These are phyloP conservation scores for Lydus trimaculatus DNA, from an alignment of 2,888 invertebrate species.

Conservation along the genomic window DNA sequence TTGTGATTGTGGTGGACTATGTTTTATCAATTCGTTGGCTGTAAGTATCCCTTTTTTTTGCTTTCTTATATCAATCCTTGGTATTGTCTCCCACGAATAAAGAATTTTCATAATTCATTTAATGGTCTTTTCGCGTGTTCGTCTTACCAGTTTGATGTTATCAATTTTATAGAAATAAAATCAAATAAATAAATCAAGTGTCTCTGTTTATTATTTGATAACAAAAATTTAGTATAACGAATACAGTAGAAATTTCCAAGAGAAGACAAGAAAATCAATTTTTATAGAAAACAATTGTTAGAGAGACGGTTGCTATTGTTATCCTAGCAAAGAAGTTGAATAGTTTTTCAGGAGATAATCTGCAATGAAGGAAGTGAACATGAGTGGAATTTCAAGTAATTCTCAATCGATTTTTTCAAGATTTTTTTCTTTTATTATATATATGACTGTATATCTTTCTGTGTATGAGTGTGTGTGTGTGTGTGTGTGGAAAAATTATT, in stretches of 20 bases:
- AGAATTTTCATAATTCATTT: not conserved
- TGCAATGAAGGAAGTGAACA: not conserved
- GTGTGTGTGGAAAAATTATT: not conserved
- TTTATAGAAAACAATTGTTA: not conserved
- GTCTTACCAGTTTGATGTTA: constrained; percentile 1
- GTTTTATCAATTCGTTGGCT: constrained; percentile 26
- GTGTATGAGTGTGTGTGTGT: not conserved
- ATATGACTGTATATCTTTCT: no score
- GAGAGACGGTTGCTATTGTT: not conserved
- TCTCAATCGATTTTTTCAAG: constrained; percentile 11
- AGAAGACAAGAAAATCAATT: not conserved
- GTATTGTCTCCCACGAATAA: not conserved
- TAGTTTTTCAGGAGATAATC: not conserved
- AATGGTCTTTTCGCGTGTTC: constrained; percentile 27
- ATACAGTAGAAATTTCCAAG: not conserved
- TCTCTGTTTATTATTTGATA: not conserved
- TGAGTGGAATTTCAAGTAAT: not conserved
- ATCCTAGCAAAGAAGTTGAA: not conserved
- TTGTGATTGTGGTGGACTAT: constrained; percentile 11
- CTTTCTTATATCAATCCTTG: not conserved
- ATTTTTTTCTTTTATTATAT: constrained; percentile 8
- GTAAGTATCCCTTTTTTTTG: constrained; percentile 20
- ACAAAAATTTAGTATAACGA: not conserved
- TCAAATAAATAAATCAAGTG: constrained; percentile 13
- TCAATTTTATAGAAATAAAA: not conserved